A percentile compares a stretch with the other conserved stretches of the same genome.
phyloP scores from a whole-genome alignment of 2,797 vertebrate genomes.

The Gymnoscopelus braueri region DNA sequence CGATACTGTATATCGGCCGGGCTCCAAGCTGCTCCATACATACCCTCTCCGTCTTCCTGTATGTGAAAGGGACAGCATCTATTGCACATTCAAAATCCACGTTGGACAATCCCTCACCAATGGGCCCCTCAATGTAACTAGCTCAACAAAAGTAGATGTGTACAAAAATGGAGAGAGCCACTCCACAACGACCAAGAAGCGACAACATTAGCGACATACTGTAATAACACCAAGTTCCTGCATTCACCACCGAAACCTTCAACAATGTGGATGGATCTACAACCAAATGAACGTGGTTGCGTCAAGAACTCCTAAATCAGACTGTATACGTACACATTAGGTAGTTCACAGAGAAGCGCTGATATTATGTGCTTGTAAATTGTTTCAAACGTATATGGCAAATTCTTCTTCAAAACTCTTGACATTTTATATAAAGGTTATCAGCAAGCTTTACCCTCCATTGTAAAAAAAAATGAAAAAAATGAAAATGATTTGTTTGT shows the following conservation, averaged over 20 bases:
- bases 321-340: no score
- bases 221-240: no score
- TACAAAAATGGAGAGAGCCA: background rate
- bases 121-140: background rate
- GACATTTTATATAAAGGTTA: background rate
- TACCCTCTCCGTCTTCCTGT: background rate
- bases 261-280: no score
- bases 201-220: no score
- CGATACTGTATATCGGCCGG: no score
- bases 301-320: no score
- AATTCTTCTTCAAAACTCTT: constrained; percentile 3
- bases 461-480: background rate
- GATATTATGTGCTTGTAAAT: no score
- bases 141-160: background rate
- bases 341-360: no score
- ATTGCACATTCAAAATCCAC: constrained; percentile 44
- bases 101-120: constrained; percentile 20
- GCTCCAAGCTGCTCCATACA: background rate
- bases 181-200: no score
- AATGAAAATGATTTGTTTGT: background rate
- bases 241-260: no score
- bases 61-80: constrained; percentile 24
- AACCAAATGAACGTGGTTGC: no score
- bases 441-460: background rate
- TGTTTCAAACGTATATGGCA: no score